Base-by-base conservation (phyloP, 2,888 invertebrate species). In the Seira musarum region DNA sequence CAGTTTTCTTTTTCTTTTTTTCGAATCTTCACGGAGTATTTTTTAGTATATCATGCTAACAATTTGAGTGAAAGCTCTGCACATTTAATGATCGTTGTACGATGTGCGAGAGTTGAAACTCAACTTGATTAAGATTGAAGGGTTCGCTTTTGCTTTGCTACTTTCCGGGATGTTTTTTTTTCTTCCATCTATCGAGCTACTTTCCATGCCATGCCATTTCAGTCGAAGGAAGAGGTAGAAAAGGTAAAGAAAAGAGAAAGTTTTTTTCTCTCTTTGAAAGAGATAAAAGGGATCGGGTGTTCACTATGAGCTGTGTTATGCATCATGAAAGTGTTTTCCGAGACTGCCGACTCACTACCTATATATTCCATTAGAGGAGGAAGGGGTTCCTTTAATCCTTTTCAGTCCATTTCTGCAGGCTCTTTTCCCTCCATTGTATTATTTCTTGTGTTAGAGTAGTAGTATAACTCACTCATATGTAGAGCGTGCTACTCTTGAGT, bases 41-140 rank as follows among this genome's bases (percentile, higher is more conserved):
- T 8, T 30, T 30, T 30, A 30, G 30, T 30, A 8, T 30, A 30
- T 30, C 30, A 30, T 30, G 30, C 30, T 30, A 30, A 30, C 30
- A 30, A 30, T 30, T 30, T 30, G 30, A 30, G 30, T 53, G n/a
- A 53, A 53, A 53, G 53, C 53, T 53, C 3, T 53, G 53, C 53
- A 53, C 53, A 53, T 53, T 53, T 53, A 53, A 53, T 53, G 53
- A 53, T 17, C 53, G 30, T 53, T 3, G 53, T 17, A n/a, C 53
- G 17, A 17, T 53, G 53, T 53, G 15, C 53, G 53, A 30, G 30
- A 53, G 53, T 53, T 17, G 53, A 53, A 53, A 53, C 53, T 53
- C 53, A 71, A 71, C 65, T 64, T 65, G 77, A 77, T 77, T 77
- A 71, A 77, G 77, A 77, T 77, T 77, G 71, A 77, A 77, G 65